Evolutionary conservation across 1,140 invertebrate species (phyloP), one percentile per base, ranked within the genome.

Genomic region (Drosophila cardini): DNA sequence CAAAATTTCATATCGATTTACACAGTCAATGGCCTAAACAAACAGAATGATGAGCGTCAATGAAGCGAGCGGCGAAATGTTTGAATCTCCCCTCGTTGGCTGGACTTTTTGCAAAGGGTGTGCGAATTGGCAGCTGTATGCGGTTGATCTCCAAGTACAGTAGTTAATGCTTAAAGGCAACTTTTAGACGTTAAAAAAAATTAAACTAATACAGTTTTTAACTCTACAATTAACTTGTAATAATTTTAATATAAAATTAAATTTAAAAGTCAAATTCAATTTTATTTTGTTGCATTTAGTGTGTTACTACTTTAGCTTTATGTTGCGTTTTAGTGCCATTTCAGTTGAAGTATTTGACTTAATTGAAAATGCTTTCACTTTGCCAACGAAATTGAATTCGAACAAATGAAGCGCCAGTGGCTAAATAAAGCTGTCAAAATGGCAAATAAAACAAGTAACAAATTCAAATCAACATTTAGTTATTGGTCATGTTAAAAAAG

Each of bases 1-100:
- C 53, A 84, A 84, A 26, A 70, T 72, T 70, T 52, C 55, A 67
- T 89, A 89, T 89, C 71, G 84, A 89, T 89, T 80, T 74, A 32
- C 71, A 75, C 64, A 69, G 67, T 69, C 79, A 72, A 77, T 80
- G 67, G 84, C 74, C 84, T 89, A 89, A 89, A 89, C 84, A 89
- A 89, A 89, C 72, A 89, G 84, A 75, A 80, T 90, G 80, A 89
- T 89, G 84, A 83, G 80, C 77, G 77, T 18, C 85, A 89, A 89
- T 87, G 80, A 84, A 89, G 80, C 84, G 84, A 63, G 69, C 60
- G 72, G 60, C 53, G 45, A 76, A 86, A 82, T 76, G 64, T 81
- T 77, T 72, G 62, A 77, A 32, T 52, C 26, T 6, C 45, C 26
- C 2, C 45, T 75, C 21, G 42, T n/a, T 36, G 46, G 18, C 16